Evolutionary conservation across 2,797 vertebrate genomes (phyloP), one percentile per base, ranked within the genome.

Genomic region (Psittacula echo): DNA sequence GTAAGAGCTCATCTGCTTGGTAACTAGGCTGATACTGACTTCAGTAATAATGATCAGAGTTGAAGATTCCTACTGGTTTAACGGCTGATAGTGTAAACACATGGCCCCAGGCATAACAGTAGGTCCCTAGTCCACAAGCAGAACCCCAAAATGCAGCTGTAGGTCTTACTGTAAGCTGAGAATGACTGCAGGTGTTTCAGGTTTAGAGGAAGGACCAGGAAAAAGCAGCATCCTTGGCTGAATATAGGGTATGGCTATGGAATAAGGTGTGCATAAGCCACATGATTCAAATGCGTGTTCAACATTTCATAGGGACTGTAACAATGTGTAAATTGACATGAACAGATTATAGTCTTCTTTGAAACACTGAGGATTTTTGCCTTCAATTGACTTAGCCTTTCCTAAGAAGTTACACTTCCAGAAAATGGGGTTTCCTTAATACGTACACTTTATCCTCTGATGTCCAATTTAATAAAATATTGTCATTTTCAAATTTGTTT

Each of bases 21-120:
- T 91, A 89, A 80, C 58, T 37, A 61, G 74, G 27, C 72, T 79
- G 41, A n/a, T 93, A 92, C 5, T 93, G 70, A 93, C 71, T 88
- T 87, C 53, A 72, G 24, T 71, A 80, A 64, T 93, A 95, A 91
- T 78, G 51, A 56, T 90, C 60, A 66, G 73, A 34, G 18, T 29
- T 66, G 47, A 83, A 54, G 30, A 32, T 53, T 93, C 51, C 51
- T 91, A 54, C 65, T 89, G 56, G 42, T 58, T 94, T 92, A 67
- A 85, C 66, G 65, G n/a, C 29, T 81, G 84, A 37, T 65, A 61
- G 72, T 50, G 41, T 68, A 72, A 87, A 90, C 20, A 47, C 45
- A 37, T 62, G 27, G 30, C 62, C 42, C 21, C 51, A 74, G 85
- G 34, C 41, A 48, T 41, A 81, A 53, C 50, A 73, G 29, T 41